Evolutionary conservation across 2,797 vertebrate genomes (phyloP), one percentile per base, ranked within the genome.

Genomic region (Pangasius macronema): DNA sequence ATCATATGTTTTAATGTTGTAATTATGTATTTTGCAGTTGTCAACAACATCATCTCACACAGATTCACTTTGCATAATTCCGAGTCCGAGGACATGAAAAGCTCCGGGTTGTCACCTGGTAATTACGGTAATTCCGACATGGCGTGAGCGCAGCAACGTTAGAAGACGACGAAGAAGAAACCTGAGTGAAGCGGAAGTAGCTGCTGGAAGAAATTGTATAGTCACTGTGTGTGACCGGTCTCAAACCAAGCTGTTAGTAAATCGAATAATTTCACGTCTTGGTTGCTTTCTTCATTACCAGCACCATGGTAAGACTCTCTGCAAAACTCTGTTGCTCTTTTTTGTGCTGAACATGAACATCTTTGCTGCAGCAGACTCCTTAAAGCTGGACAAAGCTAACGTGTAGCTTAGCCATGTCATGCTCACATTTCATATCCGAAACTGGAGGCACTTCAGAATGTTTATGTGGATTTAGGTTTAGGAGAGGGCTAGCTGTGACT

Each of bases 191-290:
- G 6, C 67, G 87, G 88, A 89, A 85, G 65, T 85, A 73, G 84
- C 82, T 46, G 13, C 36, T 51, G 16, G 46, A 6, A 61, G 86
- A 95, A 95, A 95, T 90, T 94, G 95, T 96, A 92, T 94, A 95
- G 95, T 96, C 95, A 96, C 94, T 92, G 82, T 85, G 61, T 85
- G 72, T 87, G 39, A 42, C 86, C 72, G 85, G 49, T 42, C 20
- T 73, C 14, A 30, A 59, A 30, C 2, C 13, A 39, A 75, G 9
- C 24, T n/a, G 13, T n/a, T 59, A 75, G 3, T 59, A n/a, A 42
- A 75, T 42, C 27, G 39, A 20, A 87, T 83, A 85, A 10, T 5
- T 22, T 24, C 24, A 27, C 4, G 81, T 18, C 39, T 49, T n/a
- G 11, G 76, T 76, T 80, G 33, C 2, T 86, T 0, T 88, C 63